Base-by-base conservation (phyloP, 2,797 vertebrate genomes). In the Macropodus opercularis region DNA sequence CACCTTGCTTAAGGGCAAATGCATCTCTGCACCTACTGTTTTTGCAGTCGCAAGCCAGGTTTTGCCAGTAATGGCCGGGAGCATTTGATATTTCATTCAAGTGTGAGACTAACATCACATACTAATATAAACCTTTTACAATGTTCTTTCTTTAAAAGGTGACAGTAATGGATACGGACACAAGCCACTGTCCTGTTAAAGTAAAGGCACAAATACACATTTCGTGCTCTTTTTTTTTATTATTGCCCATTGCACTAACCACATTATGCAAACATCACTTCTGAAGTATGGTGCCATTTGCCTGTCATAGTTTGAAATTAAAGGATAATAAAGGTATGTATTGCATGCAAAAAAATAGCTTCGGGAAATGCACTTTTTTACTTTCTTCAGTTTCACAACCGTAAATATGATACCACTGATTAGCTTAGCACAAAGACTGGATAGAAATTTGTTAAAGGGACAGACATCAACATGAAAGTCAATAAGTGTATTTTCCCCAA, bases 181-280 rank as follows among this genome's bases (percentile, higher is more conserved):
- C 72, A 57, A 66, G 36, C 24, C 76, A 83, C 73, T 43, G 14
- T 67, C 66, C 31, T 61, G 17, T 43, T n/a, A 50, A 71, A 51
- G 27, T 24, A 72, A 73, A 75, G 41, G 75, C 77, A 85, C 76
- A 83, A 78, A 80, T 42, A 64, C 61, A 70, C 54, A 13, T 52
- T 71, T 76, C 74, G 77, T 88, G 83, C 72, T 54, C 23, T 55
- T n/a, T 40, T 63, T 54, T 47, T 63, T 52, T 8, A 66, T 70
- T 63, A 61, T 14, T 74, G 49, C 18, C 69, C 80, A 83, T 78
- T 48, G n/a, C 85, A 89, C 88, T 82, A 81, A 89, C 77, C 79
- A 74, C 76, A 69, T 69, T 14, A 69, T 70, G 68, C 66, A 83
- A 84, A 73, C 62, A 64, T 72, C 77, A 81, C 75, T 51, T 39